Evolutionary conservation across 2,113 vertebrate genomes (phyloP).

Genomic region (Corydoras sp.): DNA sequence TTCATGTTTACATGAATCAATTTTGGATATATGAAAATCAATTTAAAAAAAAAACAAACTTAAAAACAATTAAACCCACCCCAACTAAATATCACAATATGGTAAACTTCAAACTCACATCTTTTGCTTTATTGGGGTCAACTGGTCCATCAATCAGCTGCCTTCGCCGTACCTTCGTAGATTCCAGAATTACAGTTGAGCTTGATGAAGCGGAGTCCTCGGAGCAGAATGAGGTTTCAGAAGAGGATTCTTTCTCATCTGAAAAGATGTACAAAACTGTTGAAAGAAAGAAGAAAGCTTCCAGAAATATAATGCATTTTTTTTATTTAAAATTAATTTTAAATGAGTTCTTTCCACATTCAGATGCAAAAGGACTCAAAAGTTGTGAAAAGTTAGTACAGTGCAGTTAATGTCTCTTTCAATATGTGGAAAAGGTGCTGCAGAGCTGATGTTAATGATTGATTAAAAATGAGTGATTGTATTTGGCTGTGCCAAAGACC

Average conservation of each 20-base stretch:
- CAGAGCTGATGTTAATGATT: too few relatives aligned
- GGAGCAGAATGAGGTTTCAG: not conserved
- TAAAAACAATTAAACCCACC: not conserved
- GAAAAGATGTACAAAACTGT: not conserved
- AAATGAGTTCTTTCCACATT: too few relatives aligned
- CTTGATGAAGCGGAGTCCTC: not conserved
- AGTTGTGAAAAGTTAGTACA: too few relatives aligned
- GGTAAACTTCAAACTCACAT: not conserved
- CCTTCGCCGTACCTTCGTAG: not conserved
- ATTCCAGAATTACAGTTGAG: slow-evolving; percentile 6
- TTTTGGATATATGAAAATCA: not conserved
- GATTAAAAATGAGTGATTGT: not conserved
- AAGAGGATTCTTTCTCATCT: slow-evolving; percentile 1
- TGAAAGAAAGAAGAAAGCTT: not conserved
- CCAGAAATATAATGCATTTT: not conserved
- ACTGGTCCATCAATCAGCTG: not conserved
- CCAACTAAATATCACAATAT: not conserved
- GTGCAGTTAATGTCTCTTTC: too few relatives aligned
- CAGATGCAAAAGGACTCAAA: too few relatives aligned
- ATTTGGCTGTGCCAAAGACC: too few relatives aligned
- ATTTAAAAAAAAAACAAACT: not conserved
- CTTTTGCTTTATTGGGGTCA: not conserved
- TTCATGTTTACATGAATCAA: not conserved
- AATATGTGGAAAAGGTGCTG: too few relatives aligned
- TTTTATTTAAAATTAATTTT: not conserved